Evolutionary conservation across 2,888 invertebrate species (phyloP).

Genomic region (Thalpophila matura): DNA sequence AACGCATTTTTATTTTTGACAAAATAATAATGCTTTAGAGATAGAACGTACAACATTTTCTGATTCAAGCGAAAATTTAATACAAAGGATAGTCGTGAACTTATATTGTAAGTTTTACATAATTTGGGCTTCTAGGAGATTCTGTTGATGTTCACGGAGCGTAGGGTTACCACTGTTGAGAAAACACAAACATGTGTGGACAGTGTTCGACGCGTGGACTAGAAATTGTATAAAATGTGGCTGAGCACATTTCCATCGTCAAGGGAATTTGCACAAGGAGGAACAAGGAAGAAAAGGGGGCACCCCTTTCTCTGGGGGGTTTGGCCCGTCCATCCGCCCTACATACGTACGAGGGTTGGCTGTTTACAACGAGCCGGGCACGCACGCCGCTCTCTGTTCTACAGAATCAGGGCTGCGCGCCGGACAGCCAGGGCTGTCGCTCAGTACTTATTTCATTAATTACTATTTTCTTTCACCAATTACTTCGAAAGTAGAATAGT

Average conservation of each 20-base stretch:
- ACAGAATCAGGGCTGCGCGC: slow-evolving; percentile 88
- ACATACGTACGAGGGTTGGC: slow-evolving; percentile 87
- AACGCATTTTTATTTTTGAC: too few relatives aligned
- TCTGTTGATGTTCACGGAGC: not conserved
- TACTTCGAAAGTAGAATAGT: not conserved
- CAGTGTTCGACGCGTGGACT: slow-evolving; percentile 83
- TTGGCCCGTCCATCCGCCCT: slow-evolving; percentile 85
- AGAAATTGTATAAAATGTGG: slow-evolving; percentile 91
- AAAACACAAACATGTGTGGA: slow-evolving; percentile 62
- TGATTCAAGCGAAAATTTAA: not conserved
- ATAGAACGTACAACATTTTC: not conserved
- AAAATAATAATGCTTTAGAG: too few relatives aligned
- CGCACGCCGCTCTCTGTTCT: slow-evolving; percentile 89
- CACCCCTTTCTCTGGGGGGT: slow-evolving; percentile 88
- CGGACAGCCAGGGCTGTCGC: slow-evolving; percentile 87
- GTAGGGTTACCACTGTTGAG: slow-evolving; percentile 39
- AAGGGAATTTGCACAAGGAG: slow-evolving; percentile 91
- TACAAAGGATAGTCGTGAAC: not conserved
- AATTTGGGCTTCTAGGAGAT: slow-evolving; percentile 9
- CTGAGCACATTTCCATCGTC: slow-evolving; percentile 90
- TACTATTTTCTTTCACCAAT: slow-evolving; percentile 31
- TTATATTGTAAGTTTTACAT: not conserved
- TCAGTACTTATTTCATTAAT: slow-evolving; percentile 43
- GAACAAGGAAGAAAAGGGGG: slow-evolving; percentile 89
- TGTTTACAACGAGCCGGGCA: slow-evolving; percentile 89